Evolutionary conservation across 1,140 invertebrate species (phyloP).

Genomic region (Brachionus rotundiformis): DNA sequence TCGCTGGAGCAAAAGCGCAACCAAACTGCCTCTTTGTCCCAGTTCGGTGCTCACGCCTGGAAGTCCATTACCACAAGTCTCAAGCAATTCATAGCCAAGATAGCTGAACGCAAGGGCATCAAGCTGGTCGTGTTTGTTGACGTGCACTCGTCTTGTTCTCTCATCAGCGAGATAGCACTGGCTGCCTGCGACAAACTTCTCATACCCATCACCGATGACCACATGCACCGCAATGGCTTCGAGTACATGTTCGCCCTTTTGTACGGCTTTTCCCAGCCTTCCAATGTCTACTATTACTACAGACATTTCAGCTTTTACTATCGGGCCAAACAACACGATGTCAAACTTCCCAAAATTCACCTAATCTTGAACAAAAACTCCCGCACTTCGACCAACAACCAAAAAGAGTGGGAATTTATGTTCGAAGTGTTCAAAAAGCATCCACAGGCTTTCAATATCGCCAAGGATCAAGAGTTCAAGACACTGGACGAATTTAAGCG

Average conservation of each 20-base stretch:
- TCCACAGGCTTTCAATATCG: conserved; percentile 11
- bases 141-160: conserved; percentile 25
- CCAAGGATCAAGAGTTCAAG: not conserved
- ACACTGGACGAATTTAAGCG: not conserved
- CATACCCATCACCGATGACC: conserved; percentile 37
- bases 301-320: conserved; percentile 46
- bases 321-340: conserved; percentile 2
- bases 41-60: conserved; percentile 25
- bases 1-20: conserved; percentile 35
- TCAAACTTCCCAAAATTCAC: conserved; percentile 38
- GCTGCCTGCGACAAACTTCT: conserved; percentile 20
- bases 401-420: conserved; percentile 44
- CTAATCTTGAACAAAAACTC: conserved; percentile 13
- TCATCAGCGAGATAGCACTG: conserved; percentile 46
- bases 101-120: conserved; percentile 40
- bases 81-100: conserved; percentile 18
- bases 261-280: conserved; percentile 19
- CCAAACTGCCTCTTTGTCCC: not conserved
- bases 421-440: conserved; percentile 48
- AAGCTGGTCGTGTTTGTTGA: conserved; percentile 48
- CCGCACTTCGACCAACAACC: not conserved
- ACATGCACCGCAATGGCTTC: conserved; percentile 49
- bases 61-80: conserved; percentile 42
- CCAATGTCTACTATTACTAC: conserved; percentile 49
- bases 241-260: conserved; percentile 39